These are phyloP conservation scores for Plumapathes pennacea DNA, from an alignment of 92 coral and sea anemone genomes.

Conservation along the genomic window DNA sequence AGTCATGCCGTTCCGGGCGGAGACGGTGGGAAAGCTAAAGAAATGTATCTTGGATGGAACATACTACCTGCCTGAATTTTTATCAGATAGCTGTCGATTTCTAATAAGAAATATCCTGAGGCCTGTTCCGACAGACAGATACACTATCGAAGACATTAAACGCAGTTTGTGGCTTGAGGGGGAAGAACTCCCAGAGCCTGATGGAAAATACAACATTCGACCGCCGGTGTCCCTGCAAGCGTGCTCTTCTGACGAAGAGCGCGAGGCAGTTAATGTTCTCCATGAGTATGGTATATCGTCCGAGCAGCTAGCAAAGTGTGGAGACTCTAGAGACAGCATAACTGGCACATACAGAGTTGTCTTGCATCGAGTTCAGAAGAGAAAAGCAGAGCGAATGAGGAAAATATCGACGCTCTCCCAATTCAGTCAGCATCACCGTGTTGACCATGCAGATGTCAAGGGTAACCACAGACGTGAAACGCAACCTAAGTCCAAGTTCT, in stretches of 20 bases:
- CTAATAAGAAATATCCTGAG: constrained; percentile 84
- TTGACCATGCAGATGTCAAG: constrained; percentile 37
- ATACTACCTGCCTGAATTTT: constrained; percentile 90
- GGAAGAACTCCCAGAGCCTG: constrained; percentile 81
- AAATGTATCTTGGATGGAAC: constrained; percentile 95
- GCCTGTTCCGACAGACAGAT: constrained; percentile 88
- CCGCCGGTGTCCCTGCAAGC: constrained; percentile 54
- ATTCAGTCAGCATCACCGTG: constrained; percentile 42
- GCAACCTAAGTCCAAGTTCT: constrained; percentile 89
- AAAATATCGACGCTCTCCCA: constrained; percentile 64
- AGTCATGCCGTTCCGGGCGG: constrained; percentile 98
- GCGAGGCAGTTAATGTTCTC: constrained; percentile 62
- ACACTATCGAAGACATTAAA: constrained; percentile 84
- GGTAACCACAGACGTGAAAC: constrained; percentile 10
- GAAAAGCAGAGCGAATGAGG: constrained; percentile 62
- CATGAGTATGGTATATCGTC: constrained; percentile 79
- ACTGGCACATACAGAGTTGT: constrained; percentile 92
- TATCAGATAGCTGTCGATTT: constrained; percentile 80
- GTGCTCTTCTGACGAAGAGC: constrained; percentile 72
- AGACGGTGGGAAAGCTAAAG: constrained; percentile 94
- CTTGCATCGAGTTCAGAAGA: constrained; percentile 81
- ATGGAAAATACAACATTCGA: constrained; percentile 55
- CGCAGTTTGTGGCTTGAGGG: constrained; percentile 82
- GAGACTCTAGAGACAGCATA: constrained; percentile 78
- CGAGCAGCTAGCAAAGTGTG: constrained; percentile 51